Percentiles rank a stretch among this genome's conserved stretches.
phyloP scores from a whole-genome alignment of 2,113 vertebrate species.

The Halcyon senegalensis region DNA sequence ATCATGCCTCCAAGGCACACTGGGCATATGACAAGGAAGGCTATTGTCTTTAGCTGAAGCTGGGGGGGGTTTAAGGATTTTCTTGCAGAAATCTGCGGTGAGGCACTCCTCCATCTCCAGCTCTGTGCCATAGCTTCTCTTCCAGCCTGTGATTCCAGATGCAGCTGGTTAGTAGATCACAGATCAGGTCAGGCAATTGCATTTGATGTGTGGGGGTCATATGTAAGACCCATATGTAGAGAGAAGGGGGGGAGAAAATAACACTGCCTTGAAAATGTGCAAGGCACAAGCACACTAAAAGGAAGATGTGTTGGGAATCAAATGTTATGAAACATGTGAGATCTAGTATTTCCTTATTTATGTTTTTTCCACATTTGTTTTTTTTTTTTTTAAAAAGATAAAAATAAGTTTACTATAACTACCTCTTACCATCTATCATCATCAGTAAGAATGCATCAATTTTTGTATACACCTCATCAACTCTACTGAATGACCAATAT shows the following conservation, averaged over 20 bases:
- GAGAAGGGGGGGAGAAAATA: neutral
- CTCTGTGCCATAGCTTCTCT: neutral
- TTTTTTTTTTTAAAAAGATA: neutral
- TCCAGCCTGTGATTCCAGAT: constrained; percentile 3
- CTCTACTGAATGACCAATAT: neutral
- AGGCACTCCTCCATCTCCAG: neutral
- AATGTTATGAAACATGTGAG: neutral
- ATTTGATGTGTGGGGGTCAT: constrained; percentile 34
- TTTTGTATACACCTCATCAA: neutral
- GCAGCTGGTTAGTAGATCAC: constrained; percentile 39
- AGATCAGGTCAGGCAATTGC: constrained; percentile 18
- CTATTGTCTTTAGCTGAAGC: neutral
- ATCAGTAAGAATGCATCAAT: neutral
- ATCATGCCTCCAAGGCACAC: neutral
- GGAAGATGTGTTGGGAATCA: neutral
- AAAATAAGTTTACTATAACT: neutral
- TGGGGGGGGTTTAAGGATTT: neutral
- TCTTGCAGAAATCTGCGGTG: neutral
- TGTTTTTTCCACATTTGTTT: neutral
- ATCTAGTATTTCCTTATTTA: neutral
- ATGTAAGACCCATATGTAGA: constrained; percentile 13
- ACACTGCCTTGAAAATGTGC: neutral
- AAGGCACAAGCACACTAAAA: neutral
- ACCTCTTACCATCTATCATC: neutral
- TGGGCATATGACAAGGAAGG: neutral